Conservation (phyloP, 2,888 invertebrate species). For the Stictocephala bisonia region DNA sequence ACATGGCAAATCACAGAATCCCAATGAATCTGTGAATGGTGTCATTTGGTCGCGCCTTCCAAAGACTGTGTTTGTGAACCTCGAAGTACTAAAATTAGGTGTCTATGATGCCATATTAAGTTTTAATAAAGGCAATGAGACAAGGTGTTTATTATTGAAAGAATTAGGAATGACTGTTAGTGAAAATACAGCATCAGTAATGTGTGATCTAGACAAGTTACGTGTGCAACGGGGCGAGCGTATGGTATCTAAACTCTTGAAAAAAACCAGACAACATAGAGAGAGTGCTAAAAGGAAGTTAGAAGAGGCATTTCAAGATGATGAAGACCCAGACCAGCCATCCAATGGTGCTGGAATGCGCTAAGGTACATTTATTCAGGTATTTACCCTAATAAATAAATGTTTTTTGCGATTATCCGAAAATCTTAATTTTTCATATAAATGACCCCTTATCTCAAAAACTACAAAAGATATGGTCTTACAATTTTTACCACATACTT, state of each 20-base stretch:
- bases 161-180: slow-evolving; percentile 1
- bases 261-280: slow-evolving; percentile 10
- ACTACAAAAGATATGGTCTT: neutral
- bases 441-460: slow-evolving; percentile 14
- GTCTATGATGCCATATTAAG: slow-evolving; percentile 17
- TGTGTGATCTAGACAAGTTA: neutral
- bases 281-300: slow-evolving; percentile 30
- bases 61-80: slow-evolving; percentile 22
- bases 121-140: slow-evolving; percentile 8
- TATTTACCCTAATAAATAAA: neutral
- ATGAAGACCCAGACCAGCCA: slow-evolving; percentile 24
- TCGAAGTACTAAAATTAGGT: neutral
- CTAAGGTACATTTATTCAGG: neutral
- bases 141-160: slow-evolving; percentile 1
- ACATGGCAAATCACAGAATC: slow-evolving; percentile 24
- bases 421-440: neutral
- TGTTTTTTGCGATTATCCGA: neutral
- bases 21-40: slow-evolving; percentile 14
- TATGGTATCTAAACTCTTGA: neutral
- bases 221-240: slow-evolving; percentile 15
- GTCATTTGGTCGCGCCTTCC: slow-evolving; percentile 29
- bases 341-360: slow-evolving; percentile 15
- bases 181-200: neutral
- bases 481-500: slow-evolving; percentile 13
- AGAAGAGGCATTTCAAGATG: slow-evolving; percentile 12